Conservation (phyloP, 2,797 vertebrate species). For the Amazonetta brasiliensis region DNA sequence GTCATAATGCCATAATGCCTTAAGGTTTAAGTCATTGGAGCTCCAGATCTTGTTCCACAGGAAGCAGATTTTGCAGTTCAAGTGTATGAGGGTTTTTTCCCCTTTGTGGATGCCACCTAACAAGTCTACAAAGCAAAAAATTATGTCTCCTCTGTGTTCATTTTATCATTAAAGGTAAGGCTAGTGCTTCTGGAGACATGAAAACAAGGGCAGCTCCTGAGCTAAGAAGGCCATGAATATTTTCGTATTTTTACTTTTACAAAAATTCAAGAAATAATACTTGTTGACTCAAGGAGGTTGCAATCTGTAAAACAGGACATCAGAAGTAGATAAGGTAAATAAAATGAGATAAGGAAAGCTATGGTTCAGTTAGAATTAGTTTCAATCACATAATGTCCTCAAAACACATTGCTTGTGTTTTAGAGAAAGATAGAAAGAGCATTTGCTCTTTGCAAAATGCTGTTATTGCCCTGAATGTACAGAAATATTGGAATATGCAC, state of each 20-base stretch:
- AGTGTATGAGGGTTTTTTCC: neutral
- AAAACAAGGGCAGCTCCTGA: neutral
- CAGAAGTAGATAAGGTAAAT: neutral
- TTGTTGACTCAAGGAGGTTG: neutral
- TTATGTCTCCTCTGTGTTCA: neutral
- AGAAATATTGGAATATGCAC: neutral
- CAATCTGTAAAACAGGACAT: neutral
- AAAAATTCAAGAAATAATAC: neutral
- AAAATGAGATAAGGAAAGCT: neutral
- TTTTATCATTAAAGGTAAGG: neutral
- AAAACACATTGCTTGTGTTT: neutral
- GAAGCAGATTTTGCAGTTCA: neutral
- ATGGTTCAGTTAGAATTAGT: neutral
- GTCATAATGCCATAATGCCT: neutral
- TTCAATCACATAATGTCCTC: neutral
- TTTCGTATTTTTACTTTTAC: neutral
- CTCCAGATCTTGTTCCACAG: neutral
- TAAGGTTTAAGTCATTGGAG: neutral
- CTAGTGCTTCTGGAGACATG: neutral
- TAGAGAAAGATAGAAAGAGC: neutral
- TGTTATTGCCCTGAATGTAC: neutral
- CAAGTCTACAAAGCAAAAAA: neutral
- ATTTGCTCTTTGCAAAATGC: neutral
- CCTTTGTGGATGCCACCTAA: neutral
- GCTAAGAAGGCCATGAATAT: neutral